Evolutionary conservation across 2,113 vertebrate species (phyloP).

Genomic region (Amblyornis subalaris): DNA sequence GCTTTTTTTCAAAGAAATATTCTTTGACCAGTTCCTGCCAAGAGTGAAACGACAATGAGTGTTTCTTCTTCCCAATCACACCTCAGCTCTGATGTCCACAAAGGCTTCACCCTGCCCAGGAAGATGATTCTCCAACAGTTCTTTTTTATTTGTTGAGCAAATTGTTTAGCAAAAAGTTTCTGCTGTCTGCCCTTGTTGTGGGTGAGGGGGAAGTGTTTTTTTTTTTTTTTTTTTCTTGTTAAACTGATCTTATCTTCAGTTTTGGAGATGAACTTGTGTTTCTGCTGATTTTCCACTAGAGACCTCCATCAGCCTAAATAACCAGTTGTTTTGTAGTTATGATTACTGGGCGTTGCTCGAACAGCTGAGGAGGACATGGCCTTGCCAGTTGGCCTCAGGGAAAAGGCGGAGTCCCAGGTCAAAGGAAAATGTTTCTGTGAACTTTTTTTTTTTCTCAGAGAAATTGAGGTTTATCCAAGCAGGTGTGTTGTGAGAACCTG

Average conservation of each 20-base stretch:
- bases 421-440: constrained; percentile 58
- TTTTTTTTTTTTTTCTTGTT: background rate
- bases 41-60: background rate
- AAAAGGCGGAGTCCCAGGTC: constrained; percentile 54
- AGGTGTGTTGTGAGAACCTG: constrained; percentile 60
- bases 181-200: background rate
- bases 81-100: background rate
- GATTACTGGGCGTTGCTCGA: constrained; percentile 17
- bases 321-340: background rate
- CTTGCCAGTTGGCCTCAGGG: constrained; percentile 45
- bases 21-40: background rate
- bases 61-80: background rate
- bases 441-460: constrained; percentile 31
- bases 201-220: background rate
- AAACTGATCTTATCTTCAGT: background rate
- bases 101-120: background rate
- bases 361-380: constrained; percentile 20
- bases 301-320: constrained; percentile 53
- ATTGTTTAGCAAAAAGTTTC: background rate
- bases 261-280: constrained; percentile 33
- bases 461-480: constrained; percentile 54
- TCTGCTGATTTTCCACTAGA: constrained; percentile 66
- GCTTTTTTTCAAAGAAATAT: background rate
- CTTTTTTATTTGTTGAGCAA: background rate
- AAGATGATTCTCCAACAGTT: background rate